Evolutionary conservation across 2,888 invertebrate genomes (phyloP).

Genomic region (Pharmacophagus antenor): DNA sequence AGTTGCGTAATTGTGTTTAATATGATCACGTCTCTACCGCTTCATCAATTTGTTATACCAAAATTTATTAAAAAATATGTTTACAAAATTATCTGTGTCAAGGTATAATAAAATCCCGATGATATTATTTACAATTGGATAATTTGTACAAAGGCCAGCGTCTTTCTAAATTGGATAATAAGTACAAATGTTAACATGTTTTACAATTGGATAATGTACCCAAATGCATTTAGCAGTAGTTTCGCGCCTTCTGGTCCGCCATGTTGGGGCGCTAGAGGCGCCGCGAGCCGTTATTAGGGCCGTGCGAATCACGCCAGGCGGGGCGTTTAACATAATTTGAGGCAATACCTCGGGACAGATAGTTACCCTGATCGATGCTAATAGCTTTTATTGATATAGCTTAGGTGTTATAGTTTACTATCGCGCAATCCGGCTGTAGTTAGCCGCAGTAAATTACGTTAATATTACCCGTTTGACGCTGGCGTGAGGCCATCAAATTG

Average conservation of each 20-base stretch:
- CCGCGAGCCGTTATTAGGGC: conserved; percentile 55
- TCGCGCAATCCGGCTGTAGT: conserved; percentile 49
- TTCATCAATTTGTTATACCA: too few species aligned
- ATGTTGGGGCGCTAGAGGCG: conserved; percentile 43
- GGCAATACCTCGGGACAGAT: conserved; percentile 63
- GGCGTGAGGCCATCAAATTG: conserved; percentile 64
- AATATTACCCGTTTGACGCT: conserved; percentile 64
- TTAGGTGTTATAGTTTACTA: conserved; percentile 64
- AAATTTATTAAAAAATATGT: too few species aligned
- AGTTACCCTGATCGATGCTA: conserved; percentile 74
- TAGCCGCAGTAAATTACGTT: conserved; percentile 64
- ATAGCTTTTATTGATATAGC: conserved; percentile 78
- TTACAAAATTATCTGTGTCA: too few species aligned
- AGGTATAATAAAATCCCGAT: conserved; percentile 4
- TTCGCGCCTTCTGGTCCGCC: conserved; percentile 35
- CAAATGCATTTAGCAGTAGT: conserved; percentile 28
- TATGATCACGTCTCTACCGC: too few species aligned
- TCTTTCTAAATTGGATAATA: conserved; percentile 11
- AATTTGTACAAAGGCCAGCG: conserved; percentile 4
- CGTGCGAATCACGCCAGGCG: conserved; percentile 40
- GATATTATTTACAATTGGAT: conserved; percentile 4
- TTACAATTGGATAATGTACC: conserved; percentile 25
- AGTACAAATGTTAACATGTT: conserved; percentile 16
- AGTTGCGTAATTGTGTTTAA: too few species aligned
- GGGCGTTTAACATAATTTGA: conserved; percentile 70